Evolutionary conservation across 2,113 vertebrate species (phyloP), one percentile per base, ranked within the genome.

Genomic region (Dromiciops gliroides): DNA sequence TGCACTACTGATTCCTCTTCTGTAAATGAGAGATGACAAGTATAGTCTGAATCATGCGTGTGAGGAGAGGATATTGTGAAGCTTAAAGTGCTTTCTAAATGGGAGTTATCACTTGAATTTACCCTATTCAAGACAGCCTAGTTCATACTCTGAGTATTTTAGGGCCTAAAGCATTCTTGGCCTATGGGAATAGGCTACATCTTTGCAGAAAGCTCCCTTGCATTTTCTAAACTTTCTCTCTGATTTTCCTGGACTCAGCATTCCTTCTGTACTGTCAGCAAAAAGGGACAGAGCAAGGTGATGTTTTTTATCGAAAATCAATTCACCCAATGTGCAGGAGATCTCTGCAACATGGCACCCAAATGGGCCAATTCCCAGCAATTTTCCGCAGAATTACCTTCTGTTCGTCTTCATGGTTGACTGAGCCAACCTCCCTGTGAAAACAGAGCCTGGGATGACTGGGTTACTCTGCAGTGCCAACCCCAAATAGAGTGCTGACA

Each of bases 301-400:
- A 96, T 91, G 67, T 93, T 97, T 97, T 83, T 95, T 94, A 95
- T 93, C 89, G 96, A 96, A 96, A 97, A 97, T 97, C 94, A 96
- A 89, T 95, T 97, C 83, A n/a, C 89, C 67, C 96, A 92, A 31
- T 88, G 89, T 53, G 26, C 93, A 90, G 2, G 47, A 89, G 93
- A 93, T 95, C 50, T 22, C 90, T 22, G 50, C 83, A 95, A 93
- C 75, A 91, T 75, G 95, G 92, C 90, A 97, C 91, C 91, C 90
- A 92, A 96, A 95, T 97, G 90, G 97, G 14, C 90, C 92, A 93
- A 91, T 96, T 97, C 92, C 93, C 88, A 96, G 56, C 0, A 7
- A 96, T 96, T 96, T 97, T 96, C 92, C 23, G 0, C 91, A 93
- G 92, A 96, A 97, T 95, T 96, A 93, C 90, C 93, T 50, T 96